phyloP scores from a whole-genome alignment of 2,888 invertebrate genomes.

The Boloria selene region DNA sequence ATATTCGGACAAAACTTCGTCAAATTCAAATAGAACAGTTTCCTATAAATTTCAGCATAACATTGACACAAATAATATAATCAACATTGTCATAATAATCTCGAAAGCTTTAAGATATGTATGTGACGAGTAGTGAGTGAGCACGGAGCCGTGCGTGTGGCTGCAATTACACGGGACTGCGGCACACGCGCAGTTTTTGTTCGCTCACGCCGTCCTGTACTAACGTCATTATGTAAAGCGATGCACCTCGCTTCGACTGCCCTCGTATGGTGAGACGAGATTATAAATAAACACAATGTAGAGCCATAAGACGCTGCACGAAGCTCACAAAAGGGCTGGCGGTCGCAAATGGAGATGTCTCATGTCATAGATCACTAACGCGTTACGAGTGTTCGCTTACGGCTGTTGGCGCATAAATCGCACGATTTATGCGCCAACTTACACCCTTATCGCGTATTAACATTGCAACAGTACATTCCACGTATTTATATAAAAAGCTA shows the following conservation, averaged over 20 bases:
- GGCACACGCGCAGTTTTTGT: conserved; percentile 34
- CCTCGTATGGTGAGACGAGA: neutral
- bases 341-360: conserved; percentile 8
- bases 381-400: neutral
- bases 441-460: neutral
- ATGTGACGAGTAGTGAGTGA: neutral
- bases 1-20: too few relatives aligned
- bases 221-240: conserved; percentile 22
- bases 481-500: too few relatives aligned
- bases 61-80: too few relatives aligned
- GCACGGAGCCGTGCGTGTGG: conserved; percentile 22
- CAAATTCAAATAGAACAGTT: too few relatives aligned
- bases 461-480: too few relatives aligned
- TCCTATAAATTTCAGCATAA: too few relatives aligned
- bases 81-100: neutral
- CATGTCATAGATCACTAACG: conserved; percentile 19
- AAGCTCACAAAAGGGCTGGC: neutral
- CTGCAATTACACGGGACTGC: conserved; percentile 40
- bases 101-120: neutral
- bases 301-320: neutral
- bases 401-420: neutral
- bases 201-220: conserved; percentile 11
- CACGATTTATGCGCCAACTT: neutral
- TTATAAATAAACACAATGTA: conserved; percentile 4
- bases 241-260: conserved; percentile 5